Conservation (phyloP, 64 coral and sea anemone genomes). For the Montipora capricornis region DNA sequence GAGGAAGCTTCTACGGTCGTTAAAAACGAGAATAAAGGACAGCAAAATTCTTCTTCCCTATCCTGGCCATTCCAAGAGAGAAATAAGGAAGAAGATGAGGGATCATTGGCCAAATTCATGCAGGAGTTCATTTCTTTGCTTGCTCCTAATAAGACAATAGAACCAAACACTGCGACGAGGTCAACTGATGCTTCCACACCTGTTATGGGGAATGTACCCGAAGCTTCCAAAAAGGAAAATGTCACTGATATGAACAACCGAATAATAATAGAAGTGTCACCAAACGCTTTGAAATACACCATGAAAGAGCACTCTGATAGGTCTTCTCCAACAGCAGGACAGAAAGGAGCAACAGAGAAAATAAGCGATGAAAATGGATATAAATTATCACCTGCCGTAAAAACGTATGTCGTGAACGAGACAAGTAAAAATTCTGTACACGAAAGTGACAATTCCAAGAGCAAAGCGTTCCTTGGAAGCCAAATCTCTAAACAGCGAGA, state of each 20-base stretch:
- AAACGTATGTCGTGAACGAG: not conserved
- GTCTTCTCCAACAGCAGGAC: not conserved
- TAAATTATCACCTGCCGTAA: not conserved
- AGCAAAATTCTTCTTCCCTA: not conserved
- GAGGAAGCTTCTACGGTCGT: not conserved
- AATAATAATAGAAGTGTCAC: slow-evolving; percentile 15
- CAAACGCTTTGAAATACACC: slow-evolving; percentile 8
- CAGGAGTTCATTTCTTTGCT: slow-evolving; percentile 22
- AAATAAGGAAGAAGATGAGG: slow-evolving; percentile 32
- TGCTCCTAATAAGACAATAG: not conserved
- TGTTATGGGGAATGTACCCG: not conserved
- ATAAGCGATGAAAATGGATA: not conserved
- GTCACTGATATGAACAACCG: slow-evolving; percentile 26
- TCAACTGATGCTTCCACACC: not conserved
- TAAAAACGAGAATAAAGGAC: not conserved
- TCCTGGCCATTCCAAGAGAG: not conserved
- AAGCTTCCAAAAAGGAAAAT: slow-evolving; percentile 28
- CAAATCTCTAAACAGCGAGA: not conserved
- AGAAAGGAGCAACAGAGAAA: not conserved
- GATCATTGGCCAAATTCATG: slow-evolving; percentile 20
- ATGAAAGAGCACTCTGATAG: slow-evolving; percentile 11
- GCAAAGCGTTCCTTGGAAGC: not conserved
- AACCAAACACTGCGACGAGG: not conserved
- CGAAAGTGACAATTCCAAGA: not conserved
- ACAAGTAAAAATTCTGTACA: not conserved